phyloP scores from a whole-genome alignment of 2,797 vertebrate species.

The Gorsachius magnificus region DNA sequence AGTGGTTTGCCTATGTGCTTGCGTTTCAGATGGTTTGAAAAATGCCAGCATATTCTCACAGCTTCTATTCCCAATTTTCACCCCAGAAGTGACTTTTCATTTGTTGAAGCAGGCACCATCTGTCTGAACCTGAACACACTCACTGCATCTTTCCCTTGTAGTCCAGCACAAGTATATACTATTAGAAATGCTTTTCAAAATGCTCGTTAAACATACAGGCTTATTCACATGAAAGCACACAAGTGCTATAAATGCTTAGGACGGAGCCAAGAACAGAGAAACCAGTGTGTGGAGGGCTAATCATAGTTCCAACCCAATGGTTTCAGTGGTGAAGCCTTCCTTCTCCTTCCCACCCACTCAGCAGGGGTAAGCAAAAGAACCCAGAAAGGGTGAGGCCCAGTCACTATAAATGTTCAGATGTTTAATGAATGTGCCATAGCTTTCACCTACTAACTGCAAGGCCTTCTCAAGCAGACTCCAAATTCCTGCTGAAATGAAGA shows the following conservation, averaged over 20 bases:
- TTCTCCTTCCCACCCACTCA: constrained; percentile 23
- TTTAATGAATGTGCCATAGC: constrained; percentile 71
- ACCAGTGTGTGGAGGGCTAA: constrained; percentile 49
- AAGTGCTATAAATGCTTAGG: constrained; percentile 33
- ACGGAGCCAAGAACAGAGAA: constrained; percentile 63
- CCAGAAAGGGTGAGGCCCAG: constrained; percentile 1
- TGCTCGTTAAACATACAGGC: constrained; percentile 30
- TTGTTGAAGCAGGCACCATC: constrained; percentile 14
- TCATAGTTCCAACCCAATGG: not conserved
- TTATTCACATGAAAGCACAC: constrained; percentile 52
- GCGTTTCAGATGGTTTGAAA: not conserved
- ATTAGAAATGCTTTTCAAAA: constrained; percentile 48
- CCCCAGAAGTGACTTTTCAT: constrained; percentile 34
- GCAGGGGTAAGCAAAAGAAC: constrained; percentile 33
- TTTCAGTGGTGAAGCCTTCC: constrained; percentile 24
- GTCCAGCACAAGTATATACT: constrained; percentile 47
- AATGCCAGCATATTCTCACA: not conserved
- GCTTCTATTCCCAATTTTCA: constrained; percentile 20
- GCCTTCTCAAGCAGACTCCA: constrained; percentile 90
- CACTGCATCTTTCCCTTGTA: constrained; percentile 41
- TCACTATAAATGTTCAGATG: constrained; percentile 52
- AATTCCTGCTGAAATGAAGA: constrained; percentile 95
- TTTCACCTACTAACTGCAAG: constrained; percentile 77
- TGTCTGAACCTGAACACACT: constrained; percentile 11
- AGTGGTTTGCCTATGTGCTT: not conserved